Evolutionary conservation across 35 echinoderm and acorn worm species (phyloP), one percentile per base, ranked within the genome.

Genomic region (Apostichopus parvimensis): DNA sequence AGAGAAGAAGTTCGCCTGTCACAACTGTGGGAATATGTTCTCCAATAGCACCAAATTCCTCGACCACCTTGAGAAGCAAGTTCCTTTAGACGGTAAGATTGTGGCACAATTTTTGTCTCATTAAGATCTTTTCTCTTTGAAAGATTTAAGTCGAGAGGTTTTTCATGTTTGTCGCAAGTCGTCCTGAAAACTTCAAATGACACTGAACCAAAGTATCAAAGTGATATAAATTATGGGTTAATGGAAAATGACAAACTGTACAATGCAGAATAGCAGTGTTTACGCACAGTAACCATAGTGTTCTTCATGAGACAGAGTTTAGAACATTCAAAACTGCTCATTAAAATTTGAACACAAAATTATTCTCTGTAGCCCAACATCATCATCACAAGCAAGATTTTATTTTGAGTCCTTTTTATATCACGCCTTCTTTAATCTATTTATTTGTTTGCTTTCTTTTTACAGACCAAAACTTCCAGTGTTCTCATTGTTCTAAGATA

Each of bases 401-500:
- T 45, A 45, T 45, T 45, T 45, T 45, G 12, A 61, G 26, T 1
- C 0, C 26, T 28, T 28, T 28, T 28, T 1, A 1, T 28, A 28
- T 28, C 26, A 1, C 26, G 1, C 1, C 26, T 28, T 1, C 26
- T 28, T 28, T 28, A 28, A 28, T 28, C 9, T 22, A 73, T 17
- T 73, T 23, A 18, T 91, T 1, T 93, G 58, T 56, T 53, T 45
- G 0, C 34, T 82, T 89, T 90, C n/a, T 64, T 87, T 65, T 93
- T 95, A 56, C 92, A 98, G 97, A 90, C 57, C 97, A 95, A 86
- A 95, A 95, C 25, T 98, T 93, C 79, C 97, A 98, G 87, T 98
- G 97, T 77, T 98, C 97, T 15, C 97, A 98, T 83, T 98, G 97
- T 73, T 98, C 94, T 60, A 98, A 95, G 83, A 94, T 95, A 17